Percentiles rank a stretch among this genome's conserved stretches.
phyloP scores from a whole-genome alignment of 2,797 vertebrate species.

The Xiphophorus birchmanni region DNA sequence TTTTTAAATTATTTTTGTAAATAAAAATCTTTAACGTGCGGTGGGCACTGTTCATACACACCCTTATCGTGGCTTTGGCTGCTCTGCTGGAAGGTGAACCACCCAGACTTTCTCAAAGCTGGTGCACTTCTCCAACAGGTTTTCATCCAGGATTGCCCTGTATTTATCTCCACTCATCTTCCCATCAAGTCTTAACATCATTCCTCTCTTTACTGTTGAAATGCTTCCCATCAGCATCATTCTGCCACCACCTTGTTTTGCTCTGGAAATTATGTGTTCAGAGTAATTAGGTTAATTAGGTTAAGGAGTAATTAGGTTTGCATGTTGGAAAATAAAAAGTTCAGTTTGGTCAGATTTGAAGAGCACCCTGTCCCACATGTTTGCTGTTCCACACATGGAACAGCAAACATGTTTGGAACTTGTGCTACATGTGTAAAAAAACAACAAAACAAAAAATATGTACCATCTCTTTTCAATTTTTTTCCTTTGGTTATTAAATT shows the following conservation, averaged over 20 bases:
- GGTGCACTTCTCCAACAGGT: background rate
- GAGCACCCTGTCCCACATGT: background rate
- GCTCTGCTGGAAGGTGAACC: background rate
- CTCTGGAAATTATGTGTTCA: background rate
- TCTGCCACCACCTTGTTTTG: background rate
- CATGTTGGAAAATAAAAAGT: background rate
- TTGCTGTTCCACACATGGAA: too few relatives aligned
- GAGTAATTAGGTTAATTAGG: background rate
- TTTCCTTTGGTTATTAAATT: background rate
- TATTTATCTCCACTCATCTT: background rate
- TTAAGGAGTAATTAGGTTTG: background rate
- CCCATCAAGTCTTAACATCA: background rate
- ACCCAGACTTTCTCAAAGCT: background rate
- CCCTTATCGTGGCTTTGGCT: background rate
- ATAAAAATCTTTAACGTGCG: background rate
- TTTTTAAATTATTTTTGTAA: background rate
- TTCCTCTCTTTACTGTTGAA: background rate
- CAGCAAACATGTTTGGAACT: too few relatives aligned
- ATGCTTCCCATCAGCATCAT: background rate
- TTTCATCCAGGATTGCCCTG: background rate
- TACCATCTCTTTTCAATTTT: background rate
- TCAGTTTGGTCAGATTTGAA: background rate
- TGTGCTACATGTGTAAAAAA: too few relatives aligned
- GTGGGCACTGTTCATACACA: background rate
- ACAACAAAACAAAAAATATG: too few relatives aligned